Conservation (phyloP, 2,888 invertebrate genomes). For the Thecophora atra region DNA sequence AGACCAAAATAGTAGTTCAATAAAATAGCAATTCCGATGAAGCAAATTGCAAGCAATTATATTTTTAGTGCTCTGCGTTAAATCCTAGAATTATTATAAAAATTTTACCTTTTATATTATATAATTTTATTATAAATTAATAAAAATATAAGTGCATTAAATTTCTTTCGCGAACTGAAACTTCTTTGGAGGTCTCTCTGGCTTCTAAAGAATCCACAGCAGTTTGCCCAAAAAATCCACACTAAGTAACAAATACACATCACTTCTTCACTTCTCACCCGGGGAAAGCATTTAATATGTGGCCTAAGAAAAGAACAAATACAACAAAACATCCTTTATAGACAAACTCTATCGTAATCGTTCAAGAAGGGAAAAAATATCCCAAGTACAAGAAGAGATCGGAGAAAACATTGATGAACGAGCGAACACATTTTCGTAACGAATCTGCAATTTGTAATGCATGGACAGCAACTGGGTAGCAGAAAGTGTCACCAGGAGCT, state of each 20-base stretch:
- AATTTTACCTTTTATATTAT: too few species aligned
- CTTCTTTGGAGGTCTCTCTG: neutral
- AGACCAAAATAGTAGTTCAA: too few species aligned
- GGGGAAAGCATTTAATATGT: neutral
- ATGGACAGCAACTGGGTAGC: conserved; percentile 20
- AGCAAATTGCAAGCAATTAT: too few species aligned
- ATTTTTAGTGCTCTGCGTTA: too few species aligned
- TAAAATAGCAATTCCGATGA: too few species aligned
- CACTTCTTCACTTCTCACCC: neutral
- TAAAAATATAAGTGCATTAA: too few species aligned
- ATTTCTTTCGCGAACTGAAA: neutral
- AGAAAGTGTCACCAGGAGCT: conserved; percentile 10
- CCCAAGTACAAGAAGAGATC: conserved; percentile 10
- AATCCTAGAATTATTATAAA: too few species aligned
- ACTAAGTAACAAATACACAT: too few species aligned
- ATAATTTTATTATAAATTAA: too few species aligned
- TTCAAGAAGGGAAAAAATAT: conserved; percentile 15
- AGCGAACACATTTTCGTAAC: conserved; percentile 42
- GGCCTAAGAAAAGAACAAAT: conserved; percentile 6
- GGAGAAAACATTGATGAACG: neutral
- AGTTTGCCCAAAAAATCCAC: too few species aligned
- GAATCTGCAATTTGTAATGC: conserved; percentile 43
- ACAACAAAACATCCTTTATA: neutral
- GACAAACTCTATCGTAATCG: conserved; percentile 31
- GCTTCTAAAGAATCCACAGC: too few species aligned